These are phyloP conservation scores for Anoura caudifer DNA, from an alignment of 2,113 vertebrate genomes.

Conservation along the genomic window DNA sequence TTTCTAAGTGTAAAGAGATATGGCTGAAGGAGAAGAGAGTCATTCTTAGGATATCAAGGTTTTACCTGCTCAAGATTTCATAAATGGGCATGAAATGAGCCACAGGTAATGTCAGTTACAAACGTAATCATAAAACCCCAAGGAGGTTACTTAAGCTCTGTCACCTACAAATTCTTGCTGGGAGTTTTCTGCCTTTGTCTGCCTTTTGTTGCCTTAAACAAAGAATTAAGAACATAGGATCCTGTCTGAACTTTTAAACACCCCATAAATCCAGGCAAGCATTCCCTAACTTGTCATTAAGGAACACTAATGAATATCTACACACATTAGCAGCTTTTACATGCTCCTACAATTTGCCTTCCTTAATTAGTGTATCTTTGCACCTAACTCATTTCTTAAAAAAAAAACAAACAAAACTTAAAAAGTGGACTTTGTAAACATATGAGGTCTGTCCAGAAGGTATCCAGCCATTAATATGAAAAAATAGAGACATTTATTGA, in stretches of 20 bases:
- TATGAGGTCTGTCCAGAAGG: too few species aligned
- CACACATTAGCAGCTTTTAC: not conserved
- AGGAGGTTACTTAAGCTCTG: not conserved
- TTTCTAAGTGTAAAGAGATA: not conserved
- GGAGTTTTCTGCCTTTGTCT: not conserved
- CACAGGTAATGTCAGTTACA: not conserved
- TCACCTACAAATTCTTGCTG: not conserved
- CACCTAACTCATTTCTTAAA: conserved; percentile 9
- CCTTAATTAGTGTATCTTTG: not conserved
- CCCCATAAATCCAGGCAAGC: not conserved
- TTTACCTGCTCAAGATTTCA: conserved; percentile 11
- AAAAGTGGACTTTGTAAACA: not conserved
- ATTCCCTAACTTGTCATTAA: not conserved
- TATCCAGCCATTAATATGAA: too few species aligned
- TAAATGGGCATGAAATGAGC: not conserved
- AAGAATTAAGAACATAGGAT: not conserved
- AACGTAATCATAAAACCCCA: not conserved
- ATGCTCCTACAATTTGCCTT: not conserved
- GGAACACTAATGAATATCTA: not conserved
- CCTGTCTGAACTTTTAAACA: not conserved
- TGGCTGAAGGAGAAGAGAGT: not conserved
- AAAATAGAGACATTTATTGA: too few species aligned
- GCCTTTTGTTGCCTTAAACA: not conserved
- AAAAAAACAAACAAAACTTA: not conserved
- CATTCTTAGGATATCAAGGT: not conserved